phyloP scores from a whole-genome alignment of 2,888 invertebrate species.

The Polyommatus icarus region DNA sequence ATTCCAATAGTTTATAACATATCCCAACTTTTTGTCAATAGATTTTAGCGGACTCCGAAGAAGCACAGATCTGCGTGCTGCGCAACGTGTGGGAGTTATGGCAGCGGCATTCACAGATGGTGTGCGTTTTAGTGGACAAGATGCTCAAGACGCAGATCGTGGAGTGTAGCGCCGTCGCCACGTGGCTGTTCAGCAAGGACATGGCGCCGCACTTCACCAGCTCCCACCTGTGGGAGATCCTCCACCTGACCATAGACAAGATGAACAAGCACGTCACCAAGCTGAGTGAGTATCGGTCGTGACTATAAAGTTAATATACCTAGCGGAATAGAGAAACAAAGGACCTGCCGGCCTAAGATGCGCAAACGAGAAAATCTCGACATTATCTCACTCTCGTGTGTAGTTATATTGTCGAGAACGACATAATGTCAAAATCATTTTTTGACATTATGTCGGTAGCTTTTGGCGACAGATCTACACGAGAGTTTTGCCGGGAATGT shows the following conservation, averaged over 20 bases:
- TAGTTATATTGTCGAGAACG: too few relatives aligned
- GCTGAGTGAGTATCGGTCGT: slow-evolving; percentile 75
- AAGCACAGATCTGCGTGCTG: slow-evolving; percentile 96
- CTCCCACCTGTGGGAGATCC: slow-evolving; percentile 97
- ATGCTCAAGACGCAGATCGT: slow-evolving; percentile 98
- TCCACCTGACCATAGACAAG: slow-evolving; percentile 96
- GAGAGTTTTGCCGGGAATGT: too few relatives aligned
- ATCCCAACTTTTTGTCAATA: slow-evolving; percentile 52
- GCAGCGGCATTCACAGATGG: slow-evolving; percentile 98
- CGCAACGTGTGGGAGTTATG: slow-evolving; percentile 97
- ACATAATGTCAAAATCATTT: too few relatives aligned
- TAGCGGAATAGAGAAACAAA: too few relatives aligned
- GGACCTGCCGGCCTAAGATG: too few relatives aligned
- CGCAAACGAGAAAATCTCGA: too few relatives aligned
- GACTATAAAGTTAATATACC: too few relatives aligned
- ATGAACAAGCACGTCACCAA: slow-evolving; percentile 97
- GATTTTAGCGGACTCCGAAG: slow-evolving; percentile 95
- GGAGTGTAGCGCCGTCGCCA: slow-evolving; percentile 97
- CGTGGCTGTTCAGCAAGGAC: slow-evolving; percentile 98
- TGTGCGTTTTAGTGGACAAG: slow-evolving; percentile 97
- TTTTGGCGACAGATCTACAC: too few relatives aligned
- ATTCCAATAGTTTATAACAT: too few relatives aligned
- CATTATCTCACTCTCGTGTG: too few relatives aligned
- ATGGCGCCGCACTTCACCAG: slow-evolving; percentile 96
- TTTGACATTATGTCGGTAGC: too few relatives aligned